Evolutionary conservation across 2,888 invertebrate species (phyloP).

Genomic region (Zhengitettix transpicula): DNA sequence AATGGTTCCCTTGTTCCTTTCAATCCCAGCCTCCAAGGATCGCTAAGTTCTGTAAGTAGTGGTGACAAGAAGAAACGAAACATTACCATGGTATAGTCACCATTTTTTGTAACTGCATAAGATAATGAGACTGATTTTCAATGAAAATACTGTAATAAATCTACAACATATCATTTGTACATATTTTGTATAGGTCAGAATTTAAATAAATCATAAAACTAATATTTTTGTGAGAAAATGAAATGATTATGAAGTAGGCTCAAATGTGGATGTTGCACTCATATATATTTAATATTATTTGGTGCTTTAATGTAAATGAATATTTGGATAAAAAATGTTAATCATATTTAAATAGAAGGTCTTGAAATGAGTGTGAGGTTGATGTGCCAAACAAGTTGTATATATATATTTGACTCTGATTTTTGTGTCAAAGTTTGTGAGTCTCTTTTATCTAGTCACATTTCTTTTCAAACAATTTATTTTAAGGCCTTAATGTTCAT

Average conservation of each 20-base stretch:
- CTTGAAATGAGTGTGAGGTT: not conserved
- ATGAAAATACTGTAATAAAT: not conserved
- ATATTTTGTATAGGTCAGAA: not conserved
- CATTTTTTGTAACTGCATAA: not conserved
- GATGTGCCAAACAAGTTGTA: not conserved
- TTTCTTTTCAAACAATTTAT: not conserved
- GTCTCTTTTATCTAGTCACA: not conserved
- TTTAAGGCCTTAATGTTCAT: too few relatives aligned
- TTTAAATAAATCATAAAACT: not conserved
- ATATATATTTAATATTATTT: not conserved
- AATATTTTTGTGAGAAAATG: not conserved
- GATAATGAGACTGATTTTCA: not conserved
- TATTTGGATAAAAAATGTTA: not conserved
- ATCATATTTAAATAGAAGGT: not conserved
- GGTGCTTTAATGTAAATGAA: not conserved
- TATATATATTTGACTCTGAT: not conserved
- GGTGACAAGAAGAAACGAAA: slow-evolving; percentile 35
- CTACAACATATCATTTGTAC: not conserved
- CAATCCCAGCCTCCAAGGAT: slow-evolving; percentile 35
- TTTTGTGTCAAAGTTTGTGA: not conserved
- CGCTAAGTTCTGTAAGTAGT: slow-evolving; percentile 36
- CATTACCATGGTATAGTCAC: slow-evolving; percentile 37
- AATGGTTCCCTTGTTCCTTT: slow-evolving; percentile 24
- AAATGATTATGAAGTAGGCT: not conserved
- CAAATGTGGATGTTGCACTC: not conserved